Conservation (phyloP, 2,888 invertebrate genomes). For the Hirtodrosophila histrioides region DNA sequence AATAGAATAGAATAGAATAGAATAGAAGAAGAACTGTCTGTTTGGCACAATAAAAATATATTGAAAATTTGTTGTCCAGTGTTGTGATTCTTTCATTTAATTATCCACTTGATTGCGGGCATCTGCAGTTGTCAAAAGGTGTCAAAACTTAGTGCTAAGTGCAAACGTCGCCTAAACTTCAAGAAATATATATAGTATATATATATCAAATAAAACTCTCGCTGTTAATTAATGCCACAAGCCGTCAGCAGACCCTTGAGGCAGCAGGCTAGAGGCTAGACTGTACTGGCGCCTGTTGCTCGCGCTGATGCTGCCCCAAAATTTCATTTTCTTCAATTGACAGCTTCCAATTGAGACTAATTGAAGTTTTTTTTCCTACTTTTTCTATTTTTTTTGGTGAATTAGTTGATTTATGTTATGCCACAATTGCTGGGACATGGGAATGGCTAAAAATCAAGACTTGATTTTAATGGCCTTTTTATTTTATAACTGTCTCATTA, state of each 20-base stretch:
- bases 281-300: slow-evolving; percentile 37
- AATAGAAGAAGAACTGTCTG: too few species aligned
- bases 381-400: slow-evolving; percentile 32
- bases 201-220: slow-evolving; percentile 14
- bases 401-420: slow-evolving; percentile 78
- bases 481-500: slow-evolving; percentile 31
- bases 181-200: too few species aligned
- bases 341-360: slow-evolving; percentile 79
- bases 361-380: slow-evolving; percentile 74
- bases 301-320: slow-evolving; percentile 9
- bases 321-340: slow-evolving; percentile 66
- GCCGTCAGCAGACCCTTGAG: slow-evolving; percentile 35
- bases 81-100: too few species aligned
- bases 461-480: slow-evolving; percentile 63
- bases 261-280: slow-evolving; percentile 8
- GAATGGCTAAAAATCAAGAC: slow-evolving; percentile 29
- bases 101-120: too few species aligned
- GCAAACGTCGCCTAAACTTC: slow-evolving; percentile 27
- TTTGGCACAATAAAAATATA: too few species aligned
- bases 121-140: slow-evolving; percentile 39
- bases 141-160: slow-evolving; percentile 63
- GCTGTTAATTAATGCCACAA: slow-evolving; percentile 63
- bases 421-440: slow-evolving; percentile 61
- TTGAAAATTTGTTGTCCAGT: too few species aligned
- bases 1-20: too few species aligned